A percentile compares a stretch with the other conserved stretches of the same genome.
Conservation (phyloP, 23 tunicate species). For the Phallusia fumigata region DNA sequence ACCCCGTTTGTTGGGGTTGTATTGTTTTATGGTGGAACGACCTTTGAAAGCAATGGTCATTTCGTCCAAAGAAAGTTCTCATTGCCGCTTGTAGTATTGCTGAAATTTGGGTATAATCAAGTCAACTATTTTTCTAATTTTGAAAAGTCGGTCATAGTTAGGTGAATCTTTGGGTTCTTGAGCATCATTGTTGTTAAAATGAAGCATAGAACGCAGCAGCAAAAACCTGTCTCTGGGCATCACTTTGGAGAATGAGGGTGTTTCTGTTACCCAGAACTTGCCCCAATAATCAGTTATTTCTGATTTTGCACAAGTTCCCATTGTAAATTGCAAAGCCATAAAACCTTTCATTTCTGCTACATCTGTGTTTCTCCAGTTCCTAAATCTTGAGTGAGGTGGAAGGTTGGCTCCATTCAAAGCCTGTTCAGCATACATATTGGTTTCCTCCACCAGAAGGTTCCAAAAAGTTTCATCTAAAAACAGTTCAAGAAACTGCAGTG, state of each 20-base stretch:
- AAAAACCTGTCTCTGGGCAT: conserved; percentile 3
- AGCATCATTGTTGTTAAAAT: conserved; percentile 1
- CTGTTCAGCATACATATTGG: no score
- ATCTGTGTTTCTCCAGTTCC: background rate
- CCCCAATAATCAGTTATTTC: background rate
- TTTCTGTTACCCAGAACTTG: conserved; percentile 4
- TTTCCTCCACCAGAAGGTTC: no score
- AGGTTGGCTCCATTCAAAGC: background rate
- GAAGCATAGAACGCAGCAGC: background rate
- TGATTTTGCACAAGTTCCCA: background rate
- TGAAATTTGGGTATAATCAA: background rate
- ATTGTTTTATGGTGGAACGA: background rate
- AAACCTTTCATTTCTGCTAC: background rate
- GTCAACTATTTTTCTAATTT: no score
- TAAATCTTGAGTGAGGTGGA: background rate
- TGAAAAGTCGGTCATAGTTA: background rate
- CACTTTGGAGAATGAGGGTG: background rate
- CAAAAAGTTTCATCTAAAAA: no score
- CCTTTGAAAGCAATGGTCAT: conserved; percentile 20
- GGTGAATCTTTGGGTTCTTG: background rate
- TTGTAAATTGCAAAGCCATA: background rate
- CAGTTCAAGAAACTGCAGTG: no score
- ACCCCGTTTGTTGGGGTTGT: conserved; percentile 19
- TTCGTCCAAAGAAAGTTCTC: conserved; percentile 1
- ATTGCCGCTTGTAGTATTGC: background rate